Evolutionary conservation across 1,140 invertebrate species (phyloP).

Genomic region (Diorhabda carinulata): DNA sequence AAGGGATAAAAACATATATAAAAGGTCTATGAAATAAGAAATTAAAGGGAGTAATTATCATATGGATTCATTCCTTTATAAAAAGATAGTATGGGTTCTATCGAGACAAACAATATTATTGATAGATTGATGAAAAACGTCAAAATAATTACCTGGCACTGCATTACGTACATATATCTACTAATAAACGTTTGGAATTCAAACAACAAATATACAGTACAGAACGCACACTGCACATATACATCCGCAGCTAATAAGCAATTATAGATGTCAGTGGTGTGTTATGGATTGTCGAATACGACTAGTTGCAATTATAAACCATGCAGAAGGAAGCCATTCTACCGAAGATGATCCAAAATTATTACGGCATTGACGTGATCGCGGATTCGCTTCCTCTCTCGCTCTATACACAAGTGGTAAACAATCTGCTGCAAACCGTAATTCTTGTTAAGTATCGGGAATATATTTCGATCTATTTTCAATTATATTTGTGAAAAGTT

Average conservation of each 20-base stretch:
- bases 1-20: too few relatives aligned
- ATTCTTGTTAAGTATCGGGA: background rate
- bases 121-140: too few relatives aligned
- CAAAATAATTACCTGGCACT: too few relatives aligned
- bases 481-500: too few relatives aligned
- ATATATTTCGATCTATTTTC: too few relatives aligned
- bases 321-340: conserved; percentile 24
- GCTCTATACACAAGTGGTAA: conserved; percentile 17
- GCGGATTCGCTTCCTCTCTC: conserved; percentile 11
- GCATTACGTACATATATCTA: too few relatives aligned
- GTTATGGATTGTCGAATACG: conserved; percentile 25
- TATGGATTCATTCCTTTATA: too few relatives aligned
- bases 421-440: conserved; percentile 26
- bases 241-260: conserved; percentile 19
- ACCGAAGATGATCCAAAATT: conserved; percentile 28
- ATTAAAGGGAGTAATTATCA: too few relatives aligned
- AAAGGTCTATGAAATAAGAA: too few relatives aligned
- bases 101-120: too few relatives aligned
- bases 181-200: background rate
- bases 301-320: conserved; percentile 23
- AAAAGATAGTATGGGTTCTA: too few relatives aligned
- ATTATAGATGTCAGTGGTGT: conserved; percentile 24
- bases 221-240: background rate
- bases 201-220: conserved; percentile 6
- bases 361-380: conserved; percentile 24